Percentiles rank a stretch among this genome's conserved stretches.
Conservation (phyloP, 1,140 invertebrate species). For the Macrocentrus cingulum region DNA sequence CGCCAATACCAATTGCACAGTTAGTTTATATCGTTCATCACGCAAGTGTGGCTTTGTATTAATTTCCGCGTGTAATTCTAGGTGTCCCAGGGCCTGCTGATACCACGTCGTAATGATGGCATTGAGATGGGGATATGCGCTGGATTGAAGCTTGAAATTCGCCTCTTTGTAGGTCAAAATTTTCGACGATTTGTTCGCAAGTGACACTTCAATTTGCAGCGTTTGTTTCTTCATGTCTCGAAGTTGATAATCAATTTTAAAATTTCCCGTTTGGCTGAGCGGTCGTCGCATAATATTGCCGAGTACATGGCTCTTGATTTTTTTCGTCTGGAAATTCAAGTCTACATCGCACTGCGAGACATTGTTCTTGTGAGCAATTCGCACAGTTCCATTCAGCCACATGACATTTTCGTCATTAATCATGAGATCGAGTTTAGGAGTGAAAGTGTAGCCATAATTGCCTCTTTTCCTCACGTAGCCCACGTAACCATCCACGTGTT, state of each 20-base stretch:
- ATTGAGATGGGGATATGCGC: slow-evolving; percentile 75
- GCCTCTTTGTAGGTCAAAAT: slow-evolving; percentile 63
- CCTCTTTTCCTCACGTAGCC: slow-evolving; percentile 58
- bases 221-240: slow-evolving; percentile 67
- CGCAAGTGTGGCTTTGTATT: slow-evolving; percentile 56
- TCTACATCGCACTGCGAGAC: slow-evolving; percentile 71
- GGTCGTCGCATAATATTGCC: slow-evolving; percentile 67
- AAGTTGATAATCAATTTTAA: slow-evolving; percentile 70
- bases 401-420: slow-evolving; percentile 64
- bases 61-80: slow-evolving; percentile 60
- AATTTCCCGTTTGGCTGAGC: slow-evolving; percentile 60
- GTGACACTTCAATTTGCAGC: slow-evolving; percentile 66
- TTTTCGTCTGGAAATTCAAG: slow-evolving; percentile 70
- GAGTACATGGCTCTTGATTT: slow-evolving; percentile 65
- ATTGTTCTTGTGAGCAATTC: slow-evolving; percentile 66
- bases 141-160: slow-evolving; percentile 68
- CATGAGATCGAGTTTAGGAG: slow-evolving; percentile 67
- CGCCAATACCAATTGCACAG: slow-evolving; percentile 60
- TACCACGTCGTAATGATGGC: slow-evolving; percentile 69
- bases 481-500: slow-evolving; percentile 67
- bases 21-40: slow-evolving; percentile 62
- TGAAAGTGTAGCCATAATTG: slow-evolving; percentile 65
- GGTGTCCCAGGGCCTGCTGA: slow-evolving; percentile 61
- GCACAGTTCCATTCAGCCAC: slow-evolving; percentile 47
- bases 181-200: slow-evolving; percentile 67